Base-by-base conservation (phyloP, 2,113 vertebrate genomes). In the Entelurus aequoreus region DNA sequence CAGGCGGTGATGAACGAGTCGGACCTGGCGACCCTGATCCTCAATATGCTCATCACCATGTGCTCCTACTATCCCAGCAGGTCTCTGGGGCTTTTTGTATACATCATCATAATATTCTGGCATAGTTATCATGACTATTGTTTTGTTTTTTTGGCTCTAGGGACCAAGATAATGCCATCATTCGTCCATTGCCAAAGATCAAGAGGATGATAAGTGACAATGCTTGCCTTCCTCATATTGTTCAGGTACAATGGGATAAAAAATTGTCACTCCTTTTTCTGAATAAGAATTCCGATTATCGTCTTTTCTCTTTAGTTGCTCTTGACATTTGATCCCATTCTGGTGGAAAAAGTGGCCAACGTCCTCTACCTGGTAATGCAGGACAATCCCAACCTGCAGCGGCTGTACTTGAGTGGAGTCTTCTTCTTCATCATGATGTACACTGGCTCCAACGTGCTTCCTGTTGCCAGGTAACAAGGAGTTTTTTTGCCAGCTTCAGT, bases 371-470 rank as follows among this genome's bases (percentile, higher is more conserved):
- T 93, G 76, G 90, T 99, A 84, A 95, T 96, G 94, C 96, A 98
- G 86, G 97, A 99, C 84, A 99, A 99, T 82, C 96, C 97, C 8
- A 97, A 95, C 79, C 90, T 99, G 84, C 95, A 95, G 86, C 94
- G 96, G 12, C 93, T 99, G 72, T 99, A 99, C 82, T 90, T 98
- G 77, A 97, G 91, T 8, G 97, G 97, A 56, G 89, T 96, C 1
- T 99, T 99, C 90, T 99, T 99, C 89, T 99, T 99, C 83, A 98
- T 99, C 86, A 99, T 99, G 97, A 99, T 99, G 97, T 99, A 99
- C 88, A 98, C 96, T 0, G 96, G 97, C 74, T 99, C 97, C 85
- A 99, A 99, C 15, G 95, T 99, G 44, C 95, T 99, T 81, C 97
- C 97, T 65, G 90, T 99, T 40, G 96, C 97, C 60, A 94, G 96